Evolutionary conservation across 2,888 invertebrate genomes (phyloP).

Genomic region (Melanophora roralis): DNA sequence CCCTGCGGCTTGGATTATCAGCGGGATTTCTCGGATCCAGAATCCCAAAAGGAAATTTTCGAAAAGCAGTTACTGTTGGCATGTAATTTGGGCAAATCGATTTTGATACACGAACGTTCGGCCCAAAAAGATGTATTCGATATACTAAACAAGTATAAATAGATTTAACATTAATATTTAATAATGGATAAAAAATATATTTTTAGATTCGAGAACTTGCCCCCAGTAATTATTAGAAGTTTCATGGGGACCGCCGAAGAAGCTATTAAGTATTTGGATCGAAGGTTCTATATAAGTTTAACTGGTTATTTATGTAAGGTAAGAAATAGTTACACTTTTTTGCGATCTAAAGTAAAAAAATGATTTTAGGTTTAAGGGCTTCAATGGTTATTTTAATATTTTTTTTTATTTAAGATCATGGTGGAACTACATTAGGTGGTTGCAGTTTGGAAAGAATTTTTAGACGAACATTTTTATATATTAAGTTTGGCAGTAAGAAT

Average conservation of each 20-base stretch:
- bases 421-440: no score
- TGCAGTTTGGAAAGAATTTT: no score
- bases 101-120: conserved; percentile 94
- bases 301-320: conserved; percentile 81
- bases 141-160: conserved; percentile 79
- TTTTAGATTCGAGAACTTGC: conserved; percentile 78
- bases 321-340: no score
- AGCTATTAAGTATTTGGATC: conserved; percentile 88
- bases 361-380: no score
- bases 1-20: conserved; percentile 97
- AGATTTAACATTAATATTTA: conserved; percentile 63
- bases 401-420: no score
- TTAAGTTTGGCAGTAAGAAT: no score
- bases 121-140: conserved; percentile 91
- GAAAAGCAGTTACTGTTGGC: conserved; percentile 92
- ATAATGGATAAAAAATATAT: background rate
- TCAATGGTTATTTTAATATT: no score
- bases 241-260: conserved; percentile 93
- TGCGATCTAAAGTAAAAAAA: no score
- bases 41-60: conserved; percentile 90
- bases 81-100: conserved; percentile 89
- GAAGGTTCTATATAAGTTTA: conserved; percentile 90
- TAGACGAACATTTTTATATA: no score
- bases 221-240: conserved; percentile 92
- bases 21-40: conserved; percentile 94